Evolutionary conservation across 2,888 invertebrate genomes (phyloP), one percentile per base, ranked within the genome.

Genomic region (Macropis europaea): DNA sequence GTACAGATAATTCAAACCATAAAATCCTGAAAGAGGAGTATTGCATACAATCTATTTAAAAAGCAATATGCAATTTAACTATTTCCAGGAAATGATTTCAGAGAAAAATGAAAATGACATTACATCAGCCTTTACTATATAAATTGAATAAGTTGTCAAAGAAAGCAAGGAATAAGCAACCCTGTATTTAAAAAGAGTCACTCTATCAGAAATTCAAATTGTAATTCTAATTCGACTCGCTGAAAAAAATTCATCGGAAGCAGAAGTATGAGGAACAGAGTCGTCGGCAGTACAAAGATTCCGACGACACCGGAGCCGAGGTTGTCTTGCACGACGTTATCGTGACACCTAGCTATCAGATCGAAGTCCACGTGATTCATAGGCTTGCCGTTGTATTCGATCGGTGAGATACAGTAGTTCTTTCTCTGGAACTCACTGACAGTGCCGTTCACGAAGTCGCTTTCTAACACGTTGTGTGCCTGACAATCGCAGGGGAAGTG

Each of bases 401-500:
- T 91, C 64, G 97, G 96, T 15, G 96, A 96, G 86, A 97, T 96
- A 91, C 97, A 97, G 89, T 92, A 95, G 90, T 97, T 97, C 82
- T 94, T 94, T 52, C 91, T 90, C 43, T 92, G 91, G 50, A 90
- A 90, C 17, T 85, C 84, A 19, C 70, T 76, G 78, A 92, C 90
- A 71, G 93, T 93, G 24, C 93, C 93, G 85, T 95, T 93, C 19
- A 94, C 95, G 74, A 96, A 91, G 34, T 96, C 95, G 73, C 95
- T 95, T 61, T 94, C 93, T 57, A 96, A 91, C 30, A 97, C 92
- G 63, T 95, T 94, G 84, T 95, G 95, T 50, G 95, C 92, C 81
- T 95, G 96, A 86, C 97, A 97, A 90, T 96, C 96, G 89, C 97
- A 97, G 1, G 96, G 96, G 87, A 97, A 94, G 86, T 96, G 96